Percentiles rank a stretch among this genome's conserved stretches.
Conservation (phyloP, 2,888 invertebrate genomes). For the Poecilobothrus nobilitatus region DNA sequence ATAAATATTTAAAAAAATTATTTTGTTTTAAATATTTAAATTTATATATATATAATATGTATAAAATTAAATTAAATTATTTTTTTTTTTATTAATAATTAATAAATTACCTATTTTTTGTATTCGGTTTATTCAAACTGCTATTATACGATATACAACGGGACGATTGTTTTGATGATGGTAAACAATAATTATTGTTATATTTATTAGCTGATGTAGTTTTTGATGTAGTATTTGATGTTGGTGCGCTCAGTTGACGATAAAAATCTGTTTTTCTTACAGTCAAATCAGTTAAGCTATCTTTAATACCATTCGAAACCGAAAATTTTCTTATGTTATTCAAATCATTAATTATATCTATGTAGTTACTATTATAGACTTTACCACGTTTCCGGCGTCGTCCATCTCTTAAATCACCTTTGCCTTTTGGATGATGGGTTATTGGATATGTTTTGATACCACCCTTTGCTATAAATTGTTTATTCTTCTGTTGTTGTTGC, state of each 20-base stretch:
- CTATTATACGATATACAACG: constrained; percentile 36
- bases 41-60: no score
- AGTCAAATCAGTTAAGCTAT: constrained; percentile 39
- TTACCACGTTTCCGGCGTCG: constrained; percentile 25
- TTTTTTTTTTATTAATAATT: neutral
- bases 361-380: constrained; percentile 7
- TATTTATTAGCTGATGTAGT: constrained; percentile 27
- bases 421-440: constrained; percentile 35
- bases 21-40: no score
- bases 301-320: constrained; percentile 40
- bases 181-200: constrained; percentile 25
- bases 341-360: constrained; percentile 22
- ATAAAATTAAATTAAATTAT: neutral
- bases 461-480: neutral
- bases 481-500: neutral
- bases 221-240: constrained; percentile 30
- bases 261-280: constrained; percentile 43
- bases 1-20: neutral
- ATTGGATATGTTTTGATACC: constrained; percentile 4
- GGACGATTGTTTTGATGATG: constrained; percentile 39
- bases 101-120: neutral
- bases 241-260: constrained; percentile 43
- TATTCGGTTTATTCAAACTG: constrained; percentile 42
- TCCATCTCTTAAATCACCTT: constrained; percentile 34
- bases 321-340: constrained; percentile 37